A percentile compares a stretch with the other conserved stretches of the same genome.
These are phyloP conservation scores for Hylomyscus alleni DNA, from an alignment of 2,797 vertebrate genomes.

Conservation along the genomic window DNA sequence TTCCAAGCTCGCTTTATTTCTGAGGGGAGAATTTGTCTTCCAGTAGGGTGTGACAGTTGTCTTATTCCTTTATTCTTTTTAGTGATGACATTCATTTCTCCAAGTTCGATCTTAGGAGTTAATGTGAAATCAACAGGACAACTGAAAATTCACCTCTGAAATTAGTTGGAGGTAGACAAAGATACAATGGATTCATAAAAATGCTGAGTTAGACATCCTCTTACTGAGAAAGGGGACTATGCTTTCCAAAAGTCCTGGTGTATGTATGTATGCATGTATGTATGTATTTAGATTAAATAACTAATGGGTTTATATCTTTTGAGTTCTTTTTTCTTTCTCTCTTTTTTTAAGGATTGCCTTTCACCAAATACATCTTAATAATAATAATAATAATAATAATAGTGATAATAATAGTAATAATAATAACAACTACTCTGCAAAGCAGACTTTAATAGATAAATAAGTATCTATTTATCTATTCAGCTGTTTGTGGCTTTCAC, in stretches of 20 bases:
- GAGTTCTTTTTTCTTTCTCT: conserved; percentile 4
- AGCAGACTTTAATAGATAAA: conserved; percentile 6
- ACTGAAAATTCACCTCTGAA: neutral
- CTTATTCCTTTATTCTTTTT: neutral
- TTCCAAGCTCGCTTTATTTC: conserved; percentile 68
- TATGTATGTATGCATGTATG: neutral
- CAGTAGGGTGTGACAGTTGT: conserved; percentile 49
- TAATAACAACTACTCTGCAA: neutral
- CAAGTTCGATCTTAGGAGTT: conserved; percentile 40
- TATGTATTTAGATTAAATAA: neutral
- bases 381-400: neutral
- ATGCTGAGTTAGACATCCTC: neutral
- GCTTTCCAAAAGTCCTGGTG: neutral
- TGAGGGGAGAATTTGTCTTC: conserved; percentile 59
- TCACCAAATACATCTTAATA: neutral
- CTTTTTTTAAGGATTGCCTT: conserved; percentile 36
- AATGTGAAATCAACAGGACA: neutral
- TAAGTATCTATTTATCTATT: neutral
- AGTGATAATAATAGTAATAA: neutral
- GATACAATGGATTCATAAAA: neutral
- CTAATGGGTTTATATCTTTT: neutral
- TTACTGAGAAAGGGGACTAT: neutral
- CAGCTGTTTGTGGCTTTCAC: neutral
- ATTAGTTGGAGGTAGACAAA: neutral
- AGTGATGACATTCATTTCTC: conserved; percentile 11